Conservation (phyloP, 2,888 invertebrate species). For the Parascotia fuliginaria region DNA sequence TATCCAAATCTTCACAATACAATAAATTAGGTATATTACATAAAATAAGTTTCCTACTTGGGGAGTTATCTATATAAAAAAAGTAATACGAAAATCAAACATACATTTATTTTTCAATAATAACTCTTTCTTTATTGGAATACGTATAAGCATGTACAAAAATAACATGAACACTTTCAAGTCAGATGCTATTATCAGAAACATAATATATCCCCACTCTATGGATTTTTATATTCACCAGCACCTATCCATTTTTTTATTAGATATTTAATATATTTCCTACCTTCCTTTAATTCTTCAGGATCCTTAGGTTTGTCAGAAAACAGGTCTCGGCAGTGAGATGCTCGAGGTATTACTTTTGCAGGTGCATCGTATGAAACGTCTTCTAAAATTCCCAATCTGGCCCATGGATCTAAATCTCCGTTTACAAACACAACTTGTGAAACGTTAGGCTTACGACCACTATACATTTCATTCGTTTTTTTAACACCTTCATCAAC, state of each 20-base stretch:
- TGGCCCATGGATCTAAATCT: conserved; percentile 86
- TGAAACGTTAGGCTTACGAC: conserved; percentile 74
- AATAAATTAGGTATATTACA: too few relatives aligned
- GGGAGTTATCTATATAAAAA: too few relatives aligned
- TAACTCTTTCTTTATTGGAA: too few relatives aligned
- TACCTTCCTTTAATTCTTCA: conserved; percentile 68
- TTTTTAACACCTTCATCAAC: conserved; percentile 65
- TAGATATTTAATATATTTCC: conserved; percentile 64
- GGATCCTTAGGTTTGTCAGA: conserved; percentile 56
- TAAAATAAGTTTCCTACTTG: too few relatives aligned
- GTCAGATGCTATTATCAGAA: too few relatives aligned
- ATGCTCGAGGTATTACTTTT: conserved; percentile 60
- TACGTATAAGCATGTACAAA: too few relatives aligned
- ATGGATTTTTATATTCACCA: conserved; percentile 45
- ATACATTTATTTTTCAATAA: too few relatives aligned
- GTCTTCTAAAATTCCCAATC: conserved; percentile 78
- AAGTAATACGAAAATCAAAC: too few relatives aligned
- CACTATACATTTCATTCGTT: conserved; percentile 82
- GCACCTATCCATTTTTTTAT: conserved; percentile 72
- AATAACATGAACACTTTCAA: neutral
- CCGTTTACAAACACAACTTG: conserved; percentile 87
- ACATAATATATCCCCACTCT: neutral
- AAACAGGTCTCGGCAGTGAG: conserved; percentile 70
- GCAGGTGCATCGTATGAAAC: conserved; percentile 70
- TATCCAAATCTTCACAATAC: too few relatives aligned